phyloP scores from a whole-genome alignment of 2,797 vertebrate species.

The Danio jaintianensis region DNA sequence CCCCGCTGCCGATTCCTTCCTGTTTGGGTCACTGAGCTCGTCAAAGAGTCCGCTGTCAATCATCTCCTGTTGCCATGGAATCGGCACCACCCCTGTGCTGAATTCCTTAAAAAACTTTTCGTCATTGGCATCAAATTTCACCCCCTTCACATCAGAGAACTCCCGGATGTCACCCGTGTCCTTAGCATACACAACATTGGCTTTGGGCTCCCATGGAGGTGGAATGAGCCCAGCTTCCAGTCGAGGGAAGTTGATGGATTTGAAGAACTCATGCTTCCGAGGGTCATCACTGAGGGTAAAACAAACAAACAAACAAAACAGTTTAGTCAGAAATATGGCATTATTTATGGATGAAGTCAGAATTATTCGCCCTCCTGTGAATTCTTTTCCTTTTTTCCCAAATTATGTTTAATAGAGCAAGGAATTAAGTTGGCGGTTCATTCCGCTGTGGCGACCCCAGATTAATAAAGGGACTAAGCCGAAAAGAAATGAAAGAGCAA shows the following conservation, averaged over 20 bases:
- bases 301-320: slow-evolving; percentile 19
- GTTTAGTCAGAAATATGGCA: background rate
- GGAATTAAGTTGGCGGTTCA: no score
- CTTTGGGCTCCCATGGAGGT: slow-evolving; percentile 86
- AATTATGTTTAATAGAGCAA: no score
- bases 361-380: no score
- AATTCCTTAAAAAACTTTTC: slow-evolving; percentile 86
- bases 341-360: no score
- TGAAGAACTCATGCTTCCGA: slow-evolving; percentile 85
- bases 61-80: slow-evolving; percentile 88
- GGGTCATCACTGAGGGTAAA: slow-evolving; percentile 80
- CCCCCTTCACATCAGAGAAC: slow-evolving; percentile 79
- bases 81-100: slow-evolving; percentile 85
- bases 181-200: slow-evolving; percentile 87
- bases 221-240: slow-evolving; percentile 85
- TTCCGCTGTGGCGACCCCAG: no score
- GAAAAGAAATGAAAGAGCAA: no score
- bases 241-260: slow-evolving; percentile 82
- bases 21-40: slow-evolving; percentile 80
- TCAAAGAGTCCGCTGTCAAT: slow-evolving; percentile 87
- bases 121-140: slow-evolving; percentile 83
- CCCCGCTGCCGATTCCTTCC: slow-evolving; percentile 54
- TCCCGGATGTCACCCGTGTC: slow-evolving; percentile 79
- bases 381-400: no score
- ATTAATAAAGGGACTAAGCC: no score